Evolutionary conservation across 2,888 invertebrate genomes (phyloP).

Genomic region (Thymelicus acteon): DNA sequence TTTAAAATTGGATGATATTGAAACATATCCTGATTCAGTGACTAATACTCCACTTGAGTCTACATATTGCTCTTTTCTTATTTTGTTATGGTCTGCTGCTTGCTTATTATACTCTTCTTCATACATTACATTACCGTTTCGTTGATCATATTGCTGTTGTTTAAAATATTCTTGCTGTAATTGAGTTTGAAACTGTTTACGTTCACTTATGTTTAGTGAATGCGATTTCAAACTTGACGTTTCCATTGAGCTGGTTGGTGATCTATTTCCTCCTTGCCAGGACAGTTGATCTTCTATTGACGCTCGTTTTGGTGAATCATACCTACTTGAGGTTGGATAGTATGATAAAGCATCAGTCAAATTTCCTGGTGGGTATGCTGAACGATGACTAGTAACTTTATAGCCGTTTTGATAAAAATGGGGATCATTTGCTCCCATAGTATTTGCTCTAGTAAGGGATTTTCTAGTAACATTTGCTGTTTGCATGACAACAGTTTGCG

Average conservation of each 20-base stretch:
- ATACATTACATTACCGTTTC: slow-evolving; percentile 72
- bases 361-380: slow-evolving; percentile 89
- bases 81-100: slow-evolving; percentile 61
- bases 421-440: slow-evolving; percentile 82
- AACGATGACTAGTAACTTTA: slow-evolving; percentile 86
- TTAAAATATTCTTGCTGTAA: slow-evolving; percentile 82
- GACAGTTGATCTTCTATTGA: slow-evolving; percentile 86
- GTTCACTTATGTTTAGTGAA: slow-evolving; percentile 83
- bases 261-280: slow-evolving; percentile 85
- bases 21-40: slow-evolving; percentile 91
- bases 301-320: slow-evolving; percentile 83
- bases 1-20: slow-evolving; percentile 88
- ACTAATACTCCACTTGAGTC: slow-evolving; percentile 86
- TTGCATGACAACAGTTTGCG: slow-evolving; percentile 82
- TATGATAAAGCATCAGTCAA: slow-evolving; percentile 93
- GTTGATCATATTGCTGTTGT: slow-evolving; percentile 83
- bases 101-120: slow-evolving; percentile 71
- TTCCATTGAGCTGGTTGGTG: slow-evolving; percentile 86
- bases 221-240: slow-evolving; percentile 84
- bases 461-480: slow-evolving; percentile 70
- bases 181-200: slow-evolving; percentile 83
- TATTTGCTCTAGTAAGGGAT: slow-evolving; percentile 85
- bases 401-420: slow-evolving; percentile 86
- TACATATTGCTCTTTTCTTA: slow-evolving; percentile 74
- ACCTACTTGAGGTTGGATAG: slow-evolving; percentile 89